Evolutionary conservation across 1,140 invertebrate species (phyloP).

Genomic region (Nylanderia fulva): DNA sequence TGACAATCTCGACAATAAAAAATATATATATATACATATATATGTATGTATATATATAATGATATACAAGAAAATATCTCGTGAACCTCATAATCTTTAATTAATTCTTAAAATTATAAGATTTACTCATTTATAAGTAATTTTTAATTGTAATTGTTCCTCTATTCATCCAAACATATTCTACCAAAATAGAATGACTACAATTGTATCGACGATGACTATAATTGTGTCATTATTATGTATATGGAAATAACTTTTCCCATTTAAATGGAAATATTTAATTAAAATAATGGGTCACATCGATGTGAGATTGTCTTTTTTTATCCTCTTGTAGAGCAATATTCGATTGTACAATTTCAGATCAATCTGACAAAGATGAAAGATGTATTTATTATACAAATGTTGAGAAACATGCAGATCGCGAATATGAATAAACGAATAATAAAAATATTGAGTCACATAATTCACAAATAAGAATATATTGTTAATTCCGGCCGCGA

Average conservation of each 20-base stretch:
- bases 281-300: constrained; percentile 26
- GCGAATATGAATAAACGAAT: constrained; percentile 62
- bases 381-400: constrained; percentile 72
- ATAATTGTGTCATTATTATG: neutral
- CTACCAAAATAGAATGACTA: constrained; percentile 18
- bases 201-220: too few relatives aligned
- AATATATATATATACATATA: constrained; percentile 65
- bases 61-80: constrained; percentile 15
- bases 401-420: constrained; percentile 58
- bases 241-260: neutral
- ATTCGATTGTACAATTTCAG: constrained; percentile 10
- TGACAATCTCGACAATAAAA: constrained; percentile 53
- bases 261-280: constrained; percentile 14
- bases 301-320: constrained; percentile 8
- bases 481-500: constrained; percentile 25
- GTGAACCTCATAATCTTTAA: constrained; percentile 36
- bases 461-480: constrained; percentile 40
- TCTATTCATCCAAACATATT: neutral
- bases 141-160: neutral
- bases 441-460: constrained; percentile 59
- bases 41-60: constrained; percentile 63
- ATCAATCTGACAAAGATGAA: constrained; percentile 52
- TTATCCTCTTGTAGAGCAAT: neutral
- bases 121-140: neutral
- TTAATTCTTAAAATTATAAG: constrained; percentile 13